Conservation (phyloP, 2,888 invertebrate species). For the Caenorhabditis sp. region DNA sequence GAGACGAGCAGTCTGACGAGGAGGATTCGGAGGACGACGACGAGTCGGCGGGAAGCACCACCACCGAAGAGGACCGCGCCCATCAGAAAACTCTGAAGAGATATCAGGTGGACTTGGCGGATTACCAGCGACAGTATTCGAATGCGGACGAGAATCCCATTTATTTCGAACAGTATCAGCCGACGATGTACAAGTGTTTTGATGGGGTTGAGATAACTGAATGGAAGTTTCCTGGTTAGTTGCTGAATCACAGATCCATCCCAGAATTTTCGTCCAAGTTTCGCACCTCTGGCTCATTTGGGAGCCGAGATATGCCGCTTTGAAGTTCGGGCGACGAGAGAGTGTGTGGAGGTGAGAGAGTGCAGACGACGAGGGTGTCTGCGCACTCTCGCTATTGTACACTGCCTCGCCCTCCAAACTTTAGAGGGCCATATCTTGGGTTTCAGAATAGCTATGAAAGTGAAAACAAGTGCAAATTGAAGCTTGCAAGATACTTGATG, state of each 20-base stretch:
- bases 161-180: neutral
- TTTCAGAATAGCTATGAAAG: too few species aligned
- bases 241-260: too few species aligned
- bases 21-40: neutral
- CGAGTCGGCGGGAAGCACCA: too few species aligned
- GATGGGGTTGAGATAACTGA: neutral
- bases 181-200: neutral
- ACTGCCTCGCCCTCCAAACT: too few species aligned
- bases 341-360: neutral
- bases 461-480: too few species aligned
- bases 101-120: neutral
- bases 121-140: conserved; percentile 11
- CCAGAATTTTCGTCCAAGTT: too few species aligned
- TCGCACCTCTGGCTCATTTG: too few species aligned
- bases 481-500: too few species aligned
- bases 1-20: neutral
- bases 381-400: too few species aligned
- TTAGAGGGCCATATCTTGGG: too few species aligned
- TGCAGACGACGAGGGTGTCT: neutral
- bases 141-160: conserved; percentile 1
- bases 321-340: too few species aligned
- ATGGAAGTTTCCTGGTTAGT: neutral
- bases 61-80: neutral
- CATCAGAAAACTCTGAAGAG: neutral
- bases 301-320: too few species aligned